Base-by-base conservation (phyloP, 2,888 invertebrate species). In the Leptura quadrifasciata region DNA sequence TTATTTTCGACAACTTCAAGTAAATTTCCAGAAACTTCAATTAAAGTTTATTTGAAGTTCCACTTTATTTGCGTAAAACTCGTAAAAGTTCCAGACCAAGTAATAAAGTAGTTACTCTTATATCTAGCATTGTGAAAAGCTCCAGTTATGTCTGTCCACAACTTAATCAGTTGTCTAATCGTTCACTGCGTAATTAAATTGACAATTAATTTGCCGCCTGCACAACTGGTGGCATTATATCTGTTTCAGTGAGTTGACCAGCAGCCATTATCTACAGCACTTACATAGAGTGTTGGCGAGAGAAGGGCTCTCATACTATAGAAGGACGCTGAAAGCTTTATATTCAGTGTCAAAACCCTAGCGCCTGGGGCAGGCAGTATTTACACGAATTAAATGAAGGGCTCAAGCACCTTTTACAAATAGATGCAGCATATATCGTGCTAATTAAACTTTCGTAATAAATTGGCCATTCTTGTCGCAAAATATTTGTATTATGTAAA, bases 171-270 rank as follows among this genome's bases (percentile, higher is more conserved):
- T n/a, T 12, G n/a, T 47, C 47, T 47, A 47, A 47, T n/a, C 47
- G 47, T 47, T 47, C n/a, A 3, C 47, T 47, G 6, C 12, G 47
- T 47, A 47, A 47, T 47, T 47, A 47, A 47, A 47, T 47, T n/a
- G 47, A 15, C 47, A 47, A n/a, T 47, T 47, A 47, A 47, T 47
- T 47, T 47, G 47, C 15, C n/a, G n/a, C 47, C 47, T 39, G n/a
- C 15, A 47, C 47, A 47, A n/a, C 47, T n/a, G n/a, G 47, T 15
- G 2, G 47, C 2, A 47, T n/a, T 47, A n/a, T 47, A 47, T 47
- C 47, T 47, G 47, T 47, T n/a, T 47, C 47, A n/a, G 47, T 47
- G 47, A 15, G 47, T 47, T 47, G 47, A 47, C 47, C 47, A 47
- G n/a, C 47, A 47, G 47, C 47, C 47, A 47, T 47, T 47, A 47